Conservation (phyloP, 1,140 invertebrate genomes). For the Drosophila fuyamai region DNA sequence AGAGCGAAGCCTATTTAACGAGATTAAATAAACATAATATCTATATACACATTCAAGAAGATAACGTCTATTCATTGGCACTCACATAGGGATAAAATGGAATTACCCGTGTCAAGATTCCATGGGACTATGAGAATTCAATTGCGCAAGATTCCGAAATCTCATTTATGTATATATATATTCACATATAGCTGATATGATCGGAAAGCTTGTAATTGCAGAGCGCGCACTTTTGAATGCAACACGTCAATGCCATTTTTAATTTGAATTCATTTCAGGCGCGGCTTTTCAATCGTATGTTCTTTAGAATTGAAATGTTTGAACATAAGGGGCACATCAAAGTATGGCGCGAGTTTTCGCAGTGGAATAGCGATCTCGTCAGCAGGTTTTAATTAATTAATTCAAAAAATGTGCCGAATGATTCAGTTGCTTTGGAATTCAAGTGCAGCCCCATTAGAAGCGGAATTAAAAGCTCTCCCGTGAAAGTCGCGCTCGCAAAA, state of each 20-base stretch:
- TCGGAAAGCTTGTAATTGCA: too few species aligned
- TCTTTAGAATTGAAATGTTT: background rate
- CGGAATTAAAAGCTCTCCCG: constrained; percentile 52
- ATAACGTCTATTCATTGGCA: constrained; percentile 10
- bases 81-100: background rate
- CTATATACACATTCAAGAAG: constrained; percentile 38
- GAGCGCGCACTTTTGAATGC: background rate
- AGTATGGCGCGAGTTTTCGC: background rate
- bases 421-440: constrained; percentile 39
- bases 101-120: background rate
- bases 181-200: too few species aligned
- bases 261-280: background rate
- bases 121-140: too few species aligned
- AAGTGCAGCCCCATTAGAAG: constrained; percentile 39
- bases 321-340: background rate
- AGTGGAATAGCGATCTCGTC: background rate
- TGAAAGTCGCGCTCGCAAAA: constrained; percentile 45
- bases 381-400: constrained; percentile 32
- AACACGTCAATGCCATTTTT: background rate
- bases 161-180: too few species aligned
- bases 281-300: too few species aligned
- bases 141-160: too few species aligned
- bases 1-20: constrained; percentile 67
- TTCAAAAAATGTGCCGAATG: constrained; percentile 22
- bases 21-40: constrained; percentile 76